These are phyloP conservation scores for Ceraclea dissimilis DNA, from an alignment of 2,888 invertebrate species.

Conservation along the genomic window DNA sequence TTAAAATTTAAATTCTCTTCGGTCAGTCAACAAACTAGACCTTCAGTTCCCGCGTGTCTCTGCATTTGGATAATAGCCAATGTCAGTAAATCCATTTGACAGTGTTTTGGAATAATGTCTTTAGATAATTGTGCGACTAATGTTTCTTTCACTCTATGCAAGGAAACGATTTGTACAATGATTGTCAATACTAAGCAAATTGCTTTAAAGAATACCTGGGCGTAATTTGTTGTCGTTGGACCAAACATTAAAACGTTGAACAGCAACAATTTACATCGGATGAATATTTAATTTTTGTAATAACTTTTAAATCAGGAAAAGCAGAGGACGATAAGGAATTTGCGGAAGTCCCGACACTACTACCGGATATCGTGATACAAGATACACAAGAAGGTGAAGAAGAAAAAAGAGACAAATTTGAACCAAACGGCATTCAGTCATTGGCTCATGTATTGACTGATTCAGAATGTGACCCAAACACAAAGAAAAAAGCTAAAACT, in stretches of 20 bases:
- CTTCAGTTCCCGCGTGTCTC: not conserved
- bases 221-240: not conserved
- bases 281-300: no score
- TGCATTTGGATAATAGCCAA: not conserved
- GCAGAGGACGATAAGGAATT: not conserved
- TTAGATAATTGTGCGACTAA: no score
- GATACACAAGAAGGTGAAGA: constrained; percentile 24
- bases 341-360: not conserved
- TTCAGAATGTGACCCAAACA: constrained; percentile 38
- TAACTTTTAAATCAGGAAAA: not conserved
- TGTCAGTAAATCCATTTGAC: not conserved
- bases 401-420: constrained; percentile 43
- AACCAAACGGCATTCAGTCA: constrained; percentile 44
- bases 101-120: not conserved
- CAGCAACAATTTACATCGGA: no score
- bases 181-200: no score
- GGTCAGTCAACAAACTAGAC: not conserved
- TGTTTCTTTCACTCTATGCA: no score
- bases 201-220: not conserved
- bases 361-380: constrained; percentile 10
- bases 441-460: constrained; percentile 44
- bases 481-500: constrained; percentile 32
- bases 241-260: not conserved
- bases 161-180: no score
- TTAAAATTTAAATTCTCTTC: not conserved